Evolutionary conservation across 92 coral and sea anemone genomes (phyloP), one percentile per base, ranked within the genome.

Genomic region (Porites lobata): DNA sequence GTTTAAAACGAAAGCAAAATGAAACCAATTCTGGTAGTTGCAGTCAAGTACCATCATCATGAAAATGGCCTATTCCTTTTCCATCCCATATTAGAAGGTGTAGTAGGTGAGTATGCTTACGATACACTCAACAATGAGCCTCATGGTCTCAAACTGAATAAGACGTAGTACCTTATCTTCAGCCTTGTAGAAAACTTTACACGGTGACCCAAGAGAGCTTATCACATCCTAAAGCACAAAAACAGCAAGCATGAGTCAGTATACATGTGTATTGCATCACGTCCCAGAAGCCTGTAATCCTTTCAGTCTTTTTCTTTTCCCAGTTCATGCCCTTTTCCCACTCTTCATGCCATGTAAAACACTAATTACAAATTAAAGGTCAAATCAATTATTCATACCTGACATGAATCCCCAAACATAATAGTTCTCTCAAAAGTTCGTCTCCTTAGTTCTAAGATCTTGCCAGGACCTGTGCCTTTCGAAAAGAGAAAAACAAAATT

Each of bases 131-230:
- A 38, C 0, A 38, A 38, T 29, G 47, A 38, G 47, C 47, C 6
- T 38, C 47, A 38, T 38, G 47, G 0, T 38, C 47, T 0, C 47
- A 0, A 38, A 38, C 5, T 38, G 47, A 0, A 38, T 38, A 4
- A 22, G 24, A 22, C 1, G 24, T 21, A 75, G 77, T 81, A 97
- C 99, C 98, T 97, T 97, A 87, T 97, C 99, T 80, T 97, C 99
- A 17, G 99, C 98, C 69, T 97, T 97, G 89, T 94, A 97, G 72
- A 92, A 97, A n/a, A 97, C 99, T 76, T 97, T 97, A 67, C 99
- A 97, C 5, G 99, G 99, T 18, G 99, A 97, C 1, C 99, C 99
- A 63, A 97, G 91, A 8, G 96, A 88, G 73, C 97, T 96, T 79
- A 96, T 93, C 9, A 97, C 99, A 82, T 95, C 98, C 98, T 98